phyloP scores from a whole-genome alignment of 2,888 invertebrate species.

The Machimus atricapillus region DNA sequence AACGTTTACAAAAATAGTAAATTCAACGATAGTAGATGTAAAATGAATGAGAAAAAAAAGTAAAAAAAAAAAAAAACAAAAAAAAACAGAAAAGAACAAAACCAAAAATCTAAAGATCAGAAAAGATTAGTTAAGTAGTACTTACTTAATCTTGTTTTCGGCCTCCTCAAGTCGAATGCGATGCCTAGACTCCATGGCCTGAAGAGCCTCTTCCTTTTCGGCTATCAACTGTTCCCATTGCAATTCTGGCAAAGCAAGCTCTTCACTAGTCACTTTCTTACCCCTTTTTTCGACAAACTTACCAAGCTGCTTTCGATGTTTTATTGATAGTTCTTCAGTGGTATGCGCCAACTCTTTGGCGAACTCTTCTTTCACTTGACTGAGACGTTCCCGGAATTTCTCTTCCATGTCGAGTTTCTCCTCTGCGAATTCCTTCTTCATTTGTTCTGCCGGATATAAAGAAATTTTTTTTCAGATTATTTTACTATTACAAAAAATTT shows the following conservation, averaged over 20 bases:
- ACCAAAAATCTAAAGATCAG: not conserved
- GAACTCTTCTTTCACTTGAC: constrained; percentile 61
- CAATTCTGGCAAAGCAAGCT: constrained; percentile 57
- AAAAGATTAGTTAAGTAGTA: constrained; percentile 19
- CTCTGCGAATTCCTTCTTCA: constrained; percentile 67
- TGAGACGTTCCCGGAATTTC: constrained; percentile 71
- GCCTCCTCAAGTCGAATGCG: constrained; percentile 59
- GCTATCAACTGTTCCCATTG: constrained; percentile 66
- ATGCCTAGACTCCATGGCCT: constrained; percentile 66
- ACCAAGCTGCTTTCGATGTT: constrained; percentile 75
- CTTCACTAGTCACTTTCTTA: not conserved
- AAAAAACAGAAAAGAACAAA: not conserved
- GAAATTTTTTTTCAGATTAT: not conserved
- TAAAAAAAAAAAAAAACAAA: not conserved
- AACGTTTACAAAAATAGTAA: constrained; percentile 43
- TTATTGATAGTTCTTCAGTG: constrained; percentile 70
- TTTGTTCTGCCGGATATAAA: not conserved
- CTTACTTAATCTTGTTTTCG: constrained; percentile 64
- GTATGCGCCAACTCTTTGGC: constrained; percentile 57
- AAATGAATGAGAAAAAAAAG: constrained; percentile 29
- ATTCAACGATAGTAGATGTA: constrained; percentile 25
- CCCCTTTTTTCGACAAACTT: constrained; percentile 57
- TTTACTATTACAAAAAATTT: not conserved
- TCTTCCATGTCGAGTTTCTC: constrained; percentile 78
- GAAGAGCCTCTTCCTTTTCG: constrained; percentile 67